These are phyloP conservation scores for Adrianichthys oophorus DNA, from an alignment of 2,797 vertebrate species.

Conservation along the genomic window DNA sequence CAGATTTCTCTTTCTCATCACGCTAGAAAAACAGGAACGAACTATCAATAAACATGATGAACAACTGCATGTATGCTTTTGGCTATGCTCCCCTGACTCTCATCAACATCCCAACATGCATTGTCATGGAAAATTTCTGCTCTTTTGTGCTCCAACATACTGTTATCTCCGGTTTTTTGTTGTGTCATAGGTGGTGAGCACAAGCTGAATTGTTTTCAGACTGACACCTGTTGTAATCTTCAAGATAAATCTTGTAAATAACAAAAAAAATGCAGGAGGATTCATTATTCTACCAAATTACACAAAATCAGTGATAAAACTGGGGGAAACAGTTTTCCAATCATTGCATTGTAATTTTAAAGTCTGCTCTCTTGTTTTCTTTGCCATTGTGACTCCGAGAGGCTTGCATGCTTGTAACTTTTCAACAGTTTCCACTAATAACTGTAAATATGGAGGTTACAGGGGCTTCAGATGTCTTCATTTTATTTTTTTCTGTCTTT, in stretches of 20 bases:
- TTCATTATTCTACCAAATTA: too few species aligned
- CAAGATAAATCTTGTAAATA: background rate
- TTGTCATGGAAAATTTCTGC: background rate
- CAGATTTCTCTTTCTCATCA: background rate
- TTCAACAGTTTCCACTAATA: too few species aligned
- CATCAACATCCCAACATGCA: background rate
- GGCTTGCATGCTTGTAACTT: too few species aligned
- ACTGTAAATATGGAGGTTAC: too few species aligned
- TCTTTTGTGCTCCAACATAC: background rate
- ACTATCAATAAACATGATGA: constrained; percentile 9
- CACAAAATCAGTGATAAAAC: too few species aligned
- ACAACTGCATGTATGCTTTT: constrained; percentile 13
- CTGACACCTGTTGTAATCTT: background rate
- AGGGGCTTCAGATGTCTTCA: too few species aligned
- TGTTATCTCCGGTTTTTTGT: background rate
- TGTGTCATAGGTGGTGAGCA: background rate
- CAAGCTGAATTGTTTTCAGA: background rate
- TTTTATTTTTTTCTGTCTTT: too few species aligned
- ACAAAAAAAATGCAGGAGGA: too few species aligned
- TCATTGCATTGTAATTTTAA: too few species aligned
- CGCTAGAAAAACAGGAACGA: constrained; percentile 24
- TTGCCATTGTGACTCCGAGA: too few species aligned
- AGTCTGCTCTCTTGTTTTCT: too few species aligned
- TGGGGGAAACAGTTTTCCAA: too few species aligned
- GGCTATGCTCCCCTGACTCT: background rate